Evolutionary conservation across 2,888 invertebrate genomes (phyloP).

Genomic region (Sepioteuthis lessoniana): DNA sequence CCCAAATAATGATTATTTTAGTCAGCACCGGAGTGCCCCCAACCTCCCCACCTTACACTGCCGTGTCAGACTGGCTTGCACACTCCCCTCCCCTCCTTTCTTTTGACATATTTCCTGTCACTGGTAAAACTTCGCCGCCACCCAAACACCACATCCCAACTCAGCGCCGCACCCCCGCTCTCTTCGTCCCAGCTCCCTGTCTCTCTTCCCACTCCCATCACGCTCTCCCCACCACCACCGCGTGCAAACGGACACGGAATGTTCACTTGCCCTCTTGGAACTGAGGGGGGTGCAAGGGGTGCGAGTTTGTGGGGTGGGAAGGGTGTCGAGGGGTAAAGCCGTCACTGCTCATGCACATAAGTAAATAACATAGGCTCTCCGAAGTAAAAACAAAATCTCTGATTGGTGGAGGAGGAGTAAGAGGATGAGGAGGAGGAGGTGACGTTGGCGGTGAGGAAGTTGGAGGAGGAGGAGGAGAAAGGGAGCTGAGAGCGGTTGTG

Average conservation of each 20-base stretch:
- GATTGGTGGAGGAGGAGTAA: not conserved
- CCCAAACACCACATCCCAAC: not conserved
- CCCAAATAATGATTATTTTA: not conserved
- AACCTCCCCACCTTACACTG: not conserved
- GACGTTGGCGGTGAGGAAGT: not conserved
- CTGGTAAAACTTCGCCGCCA: not conserved
- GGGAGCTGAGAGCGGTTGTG: too few relatives aligned
- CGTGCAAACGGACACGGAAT: not conserved
- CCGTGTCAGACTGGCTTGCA: not conserved
- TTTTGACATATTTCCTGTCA: conserved; percentile 33
- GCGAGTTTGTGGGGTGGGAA: too few relatives aligned
- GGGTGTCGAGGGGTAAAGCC: too few relatives aligned
- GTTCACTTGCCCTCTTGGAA: not conserved
- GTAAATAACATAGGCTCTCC: not conserved
- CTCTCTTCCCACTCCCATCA: not conserved
- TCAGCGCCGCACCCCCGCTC: not conserved
- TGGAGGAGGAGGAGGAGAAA: too few relatives aligned
- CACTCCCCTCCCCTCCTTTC: not conserved
- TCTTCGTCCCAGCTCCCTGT: not conserved
- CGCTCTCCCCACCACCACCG: not conserved
- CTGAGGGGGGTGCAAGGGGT: too few relatives aligned
- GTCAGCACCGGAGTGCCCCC: not conserved
- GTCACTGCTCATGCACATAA: not conserved
- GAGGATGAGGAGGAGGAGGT: not conserved
- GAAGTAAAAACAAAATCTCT: not conserved